Evolutionary conservation across 2,113 vertebrate species (phyloP).

Genomic region (Mormyrus lacerda): DNA sequence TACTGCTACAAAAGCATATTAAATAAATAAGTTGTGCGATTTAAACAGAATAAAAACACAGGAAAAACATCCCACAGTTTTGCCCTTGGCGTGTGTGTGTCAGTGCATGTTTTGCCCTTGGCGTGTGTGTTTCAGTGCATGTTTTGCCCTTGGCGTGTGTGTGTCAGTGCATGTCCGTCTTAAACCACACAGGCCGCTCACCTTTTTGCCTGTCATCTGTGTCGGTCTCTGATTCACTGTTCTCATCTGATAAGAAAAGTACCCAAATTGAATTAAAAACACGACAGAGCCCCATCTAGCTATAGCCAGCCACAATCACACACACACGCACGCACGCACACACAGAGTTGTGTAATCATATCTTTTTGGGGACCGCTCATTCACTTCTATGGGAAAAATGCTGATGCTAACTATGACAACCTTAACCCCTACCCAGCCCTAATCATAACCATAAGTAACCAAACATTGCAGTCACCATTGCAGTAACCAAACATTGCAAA

Average conservation of each 20-base stretch:
- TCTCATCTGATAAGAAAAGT: slow-evolving; percentile 63
- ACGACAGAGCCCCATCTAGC: neutral
- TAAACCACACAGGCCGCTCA: slow-evolving; percentile 34
- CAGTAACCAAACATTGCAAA: too few relatives aligned
- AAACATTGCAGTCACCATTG: too few relatives aligned
- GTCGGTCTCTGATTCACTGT: slow-evolving; percentile 86
- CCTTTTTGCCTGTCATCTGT: slow-evolving; percentile 80
- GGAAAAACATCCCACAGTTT: neutral
- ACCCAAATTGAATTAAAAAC: neutral
- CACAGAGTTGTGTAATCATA: too few relatives aligned
- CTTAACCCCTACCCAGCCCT: too few relatives aligned
- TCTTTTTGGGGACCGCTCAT: too few relatives aligned
- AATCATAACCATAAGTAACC: too few relatives aligned
- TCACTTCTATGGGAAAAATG: too few relatives aligned
- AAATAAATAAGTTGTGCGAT: neutral
- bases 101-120: neutral
- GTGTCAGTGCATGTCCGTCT: neutral
- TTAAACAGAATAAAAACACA: neutral
- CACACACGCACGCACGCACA: too few relatives aligned
- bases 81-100: neutral
- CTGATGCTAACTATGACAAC: too few relatives aligned
- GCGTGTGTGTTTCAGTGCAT: neutral
- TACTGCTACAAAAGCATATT: neutral
- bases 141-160: neutral
- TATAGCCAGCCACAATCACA: neutral